phyloP scores from a whole-genome alignment of 2,888 invertebrate genomes.

The Folsomia manolachei region DNA sequence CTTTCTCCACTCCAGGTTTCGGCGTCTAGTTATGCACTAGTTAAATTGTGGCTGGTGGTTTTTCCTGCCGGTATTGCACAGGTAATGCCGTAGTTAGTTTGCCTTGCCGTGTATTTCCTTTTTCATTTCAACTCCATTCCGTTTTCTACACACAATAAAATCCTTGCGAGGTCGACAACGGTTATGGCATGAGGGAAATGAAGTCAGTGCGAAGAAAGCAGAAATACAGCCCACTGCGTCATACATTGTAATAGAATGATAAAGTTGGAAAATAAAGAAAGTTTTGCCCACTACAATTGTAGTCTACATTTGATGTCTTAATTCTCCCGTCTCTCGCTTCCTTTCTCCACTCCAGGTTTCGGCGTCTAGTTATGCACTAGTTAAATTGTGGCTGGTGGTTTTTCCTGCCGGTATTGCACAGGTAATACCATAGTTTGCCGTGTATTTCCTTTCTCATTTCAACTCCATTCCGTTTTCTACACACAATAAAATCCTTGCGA shows the following conservation, averaged over 20 bases:
- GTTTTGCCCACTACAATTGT: background rate
- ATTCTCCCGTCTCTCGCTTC: conserved; percentile 25
- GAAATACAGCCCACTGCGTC: background rate
- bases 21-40: background rate
- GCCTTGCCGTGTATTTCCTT: background rate
- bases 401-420: too few species aligned
- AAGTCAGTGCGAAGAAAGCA: background rate
- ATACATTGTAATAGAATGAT: background rate
- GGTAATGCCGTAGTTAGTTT: too few species aligned
- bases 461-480: too few species aligned
- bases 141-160: background rate
- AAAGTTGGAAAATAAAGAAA: background rate
- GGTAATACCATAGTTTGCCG: too few species aligned
- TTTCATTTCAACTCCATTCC: background rate
- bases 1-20: conserved; percentile 21
- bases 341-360: conserved; percentile 21
- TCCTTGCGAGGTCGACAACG: background rate
- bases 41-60: background rate
- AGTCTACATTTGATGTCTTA: conserved; percentile 43
- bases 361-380: background rate
- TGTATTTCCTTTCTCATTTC: background rate
- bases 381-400: background rate
- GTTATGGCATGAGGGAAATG: background rate
- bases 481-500: background rate
- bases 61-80: too few species aligned